Percentiles rank a stretch among this genome's conserved stretches.
Conservation (phyloP, 2,113 vertebrate genomes). For the Cathartes aura region DNA sequence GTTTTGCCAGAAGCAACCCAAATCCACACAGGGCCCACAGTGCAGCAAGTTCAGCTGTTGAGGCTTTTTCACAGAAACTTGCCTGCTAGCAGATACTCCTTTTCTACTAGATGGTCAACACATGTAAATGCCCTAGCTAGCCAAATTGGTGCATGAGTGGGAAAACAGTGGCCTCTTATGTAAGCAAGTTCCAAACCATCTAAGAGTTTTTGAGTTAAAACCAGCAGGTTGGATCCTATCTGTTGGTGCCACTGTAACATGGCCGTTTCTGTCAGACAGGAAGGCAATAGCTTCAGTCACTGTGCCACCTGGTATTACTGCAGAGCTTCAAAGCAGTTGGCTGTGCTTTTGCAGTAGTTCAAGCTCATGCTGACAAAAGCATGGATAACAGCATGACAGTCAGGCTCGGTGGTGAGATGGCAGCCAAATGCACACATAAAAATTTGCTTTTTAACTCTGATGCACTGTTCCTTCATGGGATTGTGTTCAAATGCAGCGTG, state of each 20-base stretch:
- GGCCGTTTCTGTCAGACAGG: background rate
- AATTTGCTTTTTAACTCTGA: background rate
- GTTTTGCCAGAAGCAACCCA: background rate
- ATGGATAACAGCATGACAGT: background rate
- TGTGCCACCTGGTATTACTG: background rate
- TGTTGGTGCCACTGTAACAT: background rate
- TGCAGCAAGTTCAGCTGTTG: background rate
- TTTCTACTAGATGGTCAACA: background rate
- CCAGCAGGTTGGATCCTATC: background rate
- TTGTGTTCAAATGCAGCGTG: background rate
- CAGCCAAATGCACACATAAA: background rate
- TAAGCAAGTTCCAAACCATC: background rate
- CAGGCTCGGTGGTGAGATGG: background rate
- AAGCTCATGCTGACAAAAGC: background rate
- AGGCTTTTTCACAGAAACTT: background rate
- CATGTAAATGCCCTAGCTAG: background rate
- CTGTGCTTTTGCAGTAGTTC: background rate
- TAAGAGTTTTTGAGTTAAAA: background rate
- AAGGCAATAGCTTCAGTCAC: background rate
- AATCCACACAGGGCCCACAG: background rate
- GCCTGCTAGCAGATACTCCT: background rate
- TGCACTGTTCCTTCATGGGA: background rate
- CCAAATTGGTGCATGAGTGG: accelerated
- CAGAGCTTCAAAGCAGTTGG: background rate
- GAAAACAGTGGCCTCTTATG: background rate